These are phyloP conservation scores for Turnix velox DNA, from an alignment of 2,113 vertebrate genomes.

Conservation along the genomic window DNA sequence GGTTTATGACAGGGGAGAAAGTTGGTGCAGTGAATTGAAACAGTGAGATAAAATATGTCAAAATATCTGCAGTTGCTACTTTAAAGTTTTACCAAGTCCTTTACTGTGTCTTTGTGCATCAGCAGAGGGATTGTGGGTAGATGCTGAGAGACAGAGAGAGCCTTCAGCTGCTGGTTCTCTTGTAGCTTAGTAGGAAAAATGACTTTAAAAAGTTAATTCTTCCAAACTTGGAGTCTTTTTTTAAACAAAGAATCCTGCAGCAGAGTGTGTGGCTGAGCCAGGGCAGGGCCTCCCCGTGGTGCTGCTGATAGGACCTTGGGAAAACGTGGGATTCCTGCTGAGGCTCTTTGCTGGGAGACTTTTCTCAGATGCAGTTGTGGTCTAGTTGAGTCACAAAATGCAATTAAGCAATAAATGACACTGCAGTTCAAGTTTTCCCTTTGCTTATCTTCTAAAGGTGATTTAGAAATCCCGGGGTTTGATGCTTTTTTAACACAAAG, in stretches of 20 bases:
- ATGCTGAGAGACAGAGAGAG: too few relatives aligned
- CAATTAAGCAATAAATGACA: constrained; percentile 16
- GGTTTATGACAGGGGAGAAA: not conserved
- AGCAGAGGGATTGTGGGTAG: not conserved
- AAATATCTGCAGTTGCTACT: not conserved
- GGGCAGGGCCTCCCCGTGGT: not conserved
- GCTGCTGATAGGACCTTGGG: not conserved
- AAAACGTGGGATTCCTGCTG: not conserved
- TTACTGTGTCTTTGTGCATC: not conserved
- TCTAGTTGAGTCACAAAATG: constrained; percentile 33
- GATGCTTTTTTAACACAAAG: not conserved
- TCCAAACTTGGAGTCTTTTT: not conserved
- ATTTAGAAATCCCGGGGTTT: not conserved
- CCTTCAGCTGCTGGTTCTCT: not conserved
- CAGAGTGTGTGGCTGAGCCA: not conserved
- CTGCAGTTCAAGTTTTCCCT: constrained; percentile 10
- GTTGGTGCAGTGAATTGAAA: not conserved
- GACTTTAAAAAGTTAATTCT: not conserved
- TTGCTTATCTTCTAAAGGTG: not conserved
- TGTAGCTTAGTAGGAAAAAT: not conserved
- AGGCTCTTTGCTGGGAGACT: not conserved
- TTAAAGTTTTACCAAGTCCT: not conserved
- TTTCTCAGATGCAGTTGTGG: not conserved
- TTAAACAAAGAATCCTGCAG: accelerated
- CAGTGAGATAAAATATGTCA: not conserved